Base-by-base conservation (phyloP, 2,888 invertebrate genomes). In the Drosophila demipolita region DNA sequence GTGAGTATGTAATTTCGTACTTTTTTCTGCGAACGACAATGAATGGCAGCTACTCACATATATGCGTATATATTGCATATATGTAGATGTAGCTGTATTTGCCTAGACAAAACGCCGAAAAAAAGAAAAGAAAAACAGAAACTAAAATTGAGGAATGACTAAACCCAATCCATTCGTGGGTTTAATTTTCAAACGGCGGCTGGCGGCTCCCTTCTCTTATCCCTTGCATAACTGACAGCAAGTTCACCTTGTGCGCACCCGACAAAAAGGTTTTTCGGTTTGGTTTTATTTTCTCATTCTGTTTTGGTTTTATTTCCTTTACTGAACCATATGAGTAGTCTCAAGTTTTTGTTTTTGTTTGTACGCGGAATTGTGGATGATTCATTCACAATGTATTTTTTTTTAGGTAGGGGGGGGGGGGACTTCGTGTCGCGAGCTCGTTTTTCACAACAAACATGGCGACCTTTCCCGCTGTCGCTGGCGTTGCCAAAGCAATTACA, bases 361-460 rank as follows among this genome's bases (percentile, higher is more conserved):
- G 75, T 81, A 89, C 84, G 84, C 75, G 84, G 86, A 90, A 83
- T 89, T 79, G 82, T 73, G 58, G 69, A 81, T 84, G 90, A 87
- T 77, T 89, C 86, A 87, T 59, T 70, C 66, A 64, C 38, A 58
- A 54, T 78, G 49, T 61, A 59, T 62, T 62, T 66, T 60, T 60
- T 29, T 29, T 29, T 6, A 5, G 26, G 26, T 29, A 0, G 5
- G 29, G 26, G 38, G 40, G 0, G 38, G 69, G 69, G 72, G 71
- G 60, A 79, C 65, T 82, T 72, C 83, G 78, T 81, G 84, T 81
- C 49, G 64, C 45, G 66, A 70, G 82, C 80, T 83, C 78, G 79
- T 84, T 89, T 88, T 88, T 84, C 69, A 73, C 70, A 75, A 68
- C 75, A 72, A 75, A 80, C 68, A 60, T 78, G 68, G 70, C 73